Evolutionary conservation across 2,113 vertebrate genomes (phyloP), one percentile per base, ranked within the genome.

Genomic region (Chelonoidis abingdonii): DNA sequence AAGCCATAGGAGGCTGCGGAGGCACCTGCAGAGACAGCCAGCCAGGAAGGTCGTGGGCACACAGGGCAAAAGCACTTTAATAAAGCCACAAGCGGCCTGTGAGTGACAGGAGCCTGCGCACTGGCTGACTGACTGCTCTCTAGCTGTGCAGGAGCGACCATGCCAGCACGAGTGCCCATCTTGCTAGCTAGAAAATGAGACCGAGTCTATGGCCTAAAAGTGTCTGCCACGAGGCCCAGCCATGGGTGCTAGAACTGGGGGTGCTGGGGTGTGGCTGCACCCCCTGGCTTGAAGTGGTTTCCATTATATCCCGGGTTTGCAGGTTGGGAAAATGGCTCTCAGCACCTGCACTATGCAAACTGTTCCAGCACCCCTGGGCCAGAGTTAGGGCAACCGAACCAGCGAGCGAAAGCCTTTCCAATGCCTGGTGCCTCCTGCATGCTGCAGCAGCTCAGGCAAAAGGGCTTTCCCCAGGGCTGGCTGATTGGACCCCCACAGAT

Each of bases 1-100:
- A 0, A 98, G 95, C 99, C 99, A 99, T 83, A 99, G 93, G 10
- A 93, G 25, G 2, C 96, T 86, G 24, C 97, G 98, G 93, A 99
- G 82, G 94, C 98, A 99, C 98, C 99, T 99, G 97, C 6, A 81
- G 41, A 78, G 38, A 47, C 41, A 24, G 21, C 41, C n/a, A 38
- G 35, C 3, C 25, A 13, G 57, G 57, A 59, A 59, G 27, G 27
- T 29, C 6, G 6, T 35, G 59, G 12, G 29, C 14, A 35, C 31
- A 21, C 62, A 8, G 62, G 1, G 35, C 8, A 4, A n/a, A 35
- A 35, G 59, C 25, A 14, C 59, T 62, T 62, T 31, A 62, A 62
- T 69, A n/a, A 72, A 72, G n/a, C 62, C 62, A 19, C 62, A 35
- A n/a, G 8, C 9, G 8, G 65, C n/a, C 65, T 21, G n/a, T 21